Evolutionary conservation across 2,888 invertebrate species (phyloP), one percentile per base, ranked within the genome.

Genomic region (Elegia similella): DNA sequence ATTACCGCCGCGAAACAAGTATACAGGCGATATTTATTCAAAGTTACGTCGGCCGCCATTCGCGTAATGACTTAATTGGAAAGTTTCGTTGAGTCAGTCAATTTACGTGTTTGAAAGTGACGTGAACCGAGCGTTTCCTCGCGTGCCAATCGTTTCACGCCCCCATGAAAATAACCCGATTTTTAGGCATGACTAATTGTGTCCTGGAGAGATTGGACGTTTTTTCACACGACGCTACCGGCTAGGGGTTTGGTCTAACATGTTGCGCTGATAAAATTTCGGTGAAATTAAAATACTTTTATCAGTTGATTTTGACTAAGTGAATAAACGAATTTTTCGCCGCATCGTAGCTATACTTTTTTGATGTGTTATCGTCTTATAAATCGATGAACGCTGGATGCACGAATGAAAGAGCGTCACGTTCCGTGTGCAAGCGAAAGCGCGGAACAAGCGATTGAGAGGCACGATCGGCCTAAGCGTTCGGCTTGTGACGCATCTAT

Each of bases 31-130:
- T 78, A 78, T 82, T 73, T 78, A 73, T 76, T 69, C 68, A 66
- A 72, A 76, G 76, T 76, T 71, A 74, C 69, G 69, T 72, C 69
- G 72, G 67, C 77, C 72, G 75, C 76, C 76, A 78, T 78, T 80
- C 78, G 75, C 67, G 70, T 86, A 88, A 88, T 86, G 82, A 82
- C 87, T 86, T 88, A 88, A 88, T 88, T 85, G 82, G 86, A 84
- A 86, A 81, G 82, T 84, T 86, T 83, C 80, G 79, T 79, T 81
- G 75, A 76, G 75, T 69, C 73, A 78, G 77, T 78, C 80, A 75
- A 81, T 81, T 80, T 79, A 80, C 74, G 71, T 78, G 70, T 67
- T 68, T 63, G 69, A 73, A 78, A 79, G 75, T 80, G 76, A 73
- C 75, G 73, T 71, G 66, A 75, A 81, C 74, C 67, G 81, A 86